These are phyloP conservation scores for Lepidotrigona ventralis DNA, from an alignment of 1,140 invertebrate genomes.

Conservation along the genomic window DNA sequence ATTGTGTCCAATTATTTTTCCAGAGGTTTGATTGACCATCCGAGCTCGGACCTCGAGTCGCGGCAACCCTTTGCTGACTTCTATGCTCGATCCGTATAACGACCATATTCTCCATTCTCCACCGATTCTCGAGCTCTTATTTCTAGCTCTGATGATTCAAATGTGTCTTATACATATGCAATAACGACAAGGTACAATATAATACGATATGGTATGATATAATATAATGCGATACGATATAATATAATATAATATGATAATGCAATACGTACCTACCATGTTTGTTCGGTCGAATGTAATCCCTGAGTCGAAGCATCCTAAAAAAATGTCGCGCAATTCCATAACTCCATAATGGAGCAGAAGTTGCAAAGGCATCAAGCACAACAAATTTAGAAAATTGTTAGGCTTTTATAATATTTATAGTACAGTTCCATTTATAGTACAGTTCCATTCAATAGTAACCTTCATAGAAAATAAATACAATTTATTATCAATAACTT, in stretches of 20 bases:
- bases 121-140: conserved; percentile 56
- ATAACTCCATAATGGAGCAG: not conserved
- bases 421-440: not conserved
- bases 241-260: too few species aligned
- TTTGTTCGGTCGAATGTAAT: not conserved
- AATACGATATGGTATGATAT: too few species aligned
- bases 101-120: conserved; percentile 21
- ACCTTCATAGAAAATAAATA: not conserved
- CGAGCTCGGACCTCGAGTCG: conserved; percentile 43
- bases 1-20: conserved; percentile 76
- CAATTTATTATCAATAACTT: not conserved
- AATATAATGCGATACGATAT: too few species aligned
- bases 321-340: not conserved
- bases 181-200: not conserved
- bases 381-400: not conserved
- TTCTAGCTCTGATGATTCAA: conserved; percentile 21
- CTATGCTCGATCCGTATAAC: not conserved
- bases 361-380: conserved; percentile 10
- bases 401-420: too few species aligned
- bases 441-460: not conserved
- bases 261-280: not conserved
- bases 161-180: not conserved
- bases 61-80: conserved; percentile 34
- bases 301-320: not conserved
- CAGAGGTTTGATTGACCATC: conserved; percentile 69